Evolutionary conservation across 2,797 vertebrate species (phyloP).

Genomic region (Apodemus agrarius): DNA sequence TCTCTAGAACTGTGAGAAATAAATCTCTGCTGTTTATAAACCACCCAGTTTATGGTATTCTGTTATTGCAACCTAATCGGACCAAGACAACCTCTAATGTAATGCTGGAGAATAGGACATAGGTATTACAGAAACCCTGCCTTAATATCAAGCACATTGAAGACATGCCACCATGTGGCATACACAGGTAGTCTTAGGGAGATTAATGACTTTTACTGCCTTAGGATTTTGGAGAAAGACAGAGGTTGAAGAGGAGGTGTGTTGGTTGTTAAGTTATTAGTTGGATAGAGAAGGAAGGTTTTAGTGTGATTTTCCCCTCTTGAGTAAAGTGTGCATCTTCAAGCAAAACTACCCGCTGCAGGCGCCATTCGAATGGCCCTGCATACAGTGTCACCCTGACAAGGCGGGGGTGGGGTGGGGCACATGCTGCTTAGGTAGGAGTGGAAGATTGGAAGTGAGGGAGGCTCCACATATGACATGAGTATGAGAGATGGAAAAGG

Average conservation of each 20-base stretch:
- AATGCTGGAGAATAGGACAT: not conserved
- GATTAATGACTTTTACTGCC: slow-evolving; percentile 15
- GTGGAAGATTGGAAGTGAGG: not conserved
- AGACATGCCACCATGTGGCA: not conserved
- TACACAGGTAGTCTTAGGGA: not conserved
- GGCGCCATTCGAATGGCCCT: slow-evolving; percentile 5
- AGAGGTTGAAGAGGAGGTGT: not conserved
- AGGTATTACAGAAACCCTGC: slow-evolving; percentile 2
- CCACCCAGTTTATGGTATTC: not conserved
- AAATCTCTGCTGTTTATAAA: slow-evolving; percentile 31
- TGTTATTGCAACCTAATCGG: not conserved
- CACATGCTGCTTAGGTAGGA: not conserved
- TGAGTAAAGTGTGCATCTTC: not conserved
- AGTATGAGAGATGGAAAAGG: slow-evolving; percentile 41
- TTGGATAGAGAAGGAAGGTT: not conserved
- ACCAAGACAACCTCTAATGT: not conserved
- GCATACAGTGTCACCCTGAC: slow-evolving; percentile 4
- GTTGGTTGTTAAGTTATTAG: not conserved
- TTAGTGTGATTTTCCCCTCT: slow-evolving; percentile 7
- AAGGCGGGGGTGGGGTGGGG: not conserved
- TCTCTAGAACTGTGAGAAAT: slow-evolving; percentile 27
- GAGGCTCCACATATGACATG: not conserved
- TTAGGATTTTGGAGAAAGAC: slow-evolving; percentile 43
- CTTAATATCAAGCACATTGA: slow-evolving; percentile 38
- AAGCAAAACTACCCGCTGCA: slow-evolving; percentile 47